Conservation (phyloP, 1,140 invertebrate species). For the Lepidotrigona ventralis region DNA sequence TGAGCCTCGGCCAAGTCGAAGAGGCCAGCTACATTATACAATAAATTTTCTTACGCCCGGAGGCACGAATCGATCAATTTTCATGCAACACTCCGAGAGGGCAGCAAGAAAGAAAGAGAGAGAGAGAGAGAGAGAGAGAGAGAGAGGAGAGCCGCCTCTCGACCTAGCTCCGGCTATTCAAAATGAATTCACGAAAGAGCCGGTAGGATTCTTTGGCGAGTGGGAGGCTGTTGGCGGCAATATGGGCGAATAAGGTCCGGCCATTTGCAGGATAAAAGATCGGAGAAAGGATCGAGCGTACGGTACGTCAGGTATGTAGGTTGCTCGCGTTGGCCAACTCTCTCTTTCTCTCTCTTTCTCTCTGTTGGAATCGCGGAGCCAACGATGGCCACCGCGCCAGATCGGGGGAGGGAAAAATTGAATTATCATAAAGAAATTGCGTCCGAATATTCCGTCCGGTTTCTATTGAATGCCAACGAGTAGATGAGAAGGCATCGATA, state of each 20-base stretch:
- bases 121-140: neutral
- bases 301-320: slow-evolving; percentile 57
- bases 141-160: neutral
- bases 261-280: slow-evolving; percentile 64
- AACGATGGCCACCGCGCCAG: neutral
- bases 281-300: slow-evolving; percentile 13
- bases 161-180: neutral
- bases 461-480: slow-evolving; percentile 65
- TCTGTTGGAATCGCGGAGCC: slow-evolving; percentile 21
- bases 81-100: slow-evolving; percentile 21
- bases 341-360: too few species aligned
- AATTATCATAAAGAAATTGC: slow-evolving; percentile 73
- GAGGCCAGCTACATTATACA: neutral
- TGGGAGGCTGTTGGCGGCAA: slow-evolving; percentile 42
- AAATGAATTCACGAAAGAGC: slow-evolving; percentile 61
- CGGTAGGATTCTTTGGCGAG: slow-evolving; percentile 45
- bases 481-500: slow-evolving; percentile 64
- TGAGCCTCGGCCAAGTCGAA: neutral
- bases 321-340: slow-evolving; percentile 7
- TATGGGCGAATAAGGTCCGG: slow-evolving; percentile 53
- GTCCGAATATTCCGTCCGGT: slow-evolving; percentile 65
- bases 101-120: too few species aligned
- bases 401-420: slow-evolving; percentile 59
- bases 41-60: slow-evolving; percentile 37
- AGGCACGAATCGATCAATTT: slow-evolving; percentile 50